Evolutionary conservation across 2,113 vertebrate genomes (phyloP).

Genomic region (Melanotaenia duboulayi): DNA sequence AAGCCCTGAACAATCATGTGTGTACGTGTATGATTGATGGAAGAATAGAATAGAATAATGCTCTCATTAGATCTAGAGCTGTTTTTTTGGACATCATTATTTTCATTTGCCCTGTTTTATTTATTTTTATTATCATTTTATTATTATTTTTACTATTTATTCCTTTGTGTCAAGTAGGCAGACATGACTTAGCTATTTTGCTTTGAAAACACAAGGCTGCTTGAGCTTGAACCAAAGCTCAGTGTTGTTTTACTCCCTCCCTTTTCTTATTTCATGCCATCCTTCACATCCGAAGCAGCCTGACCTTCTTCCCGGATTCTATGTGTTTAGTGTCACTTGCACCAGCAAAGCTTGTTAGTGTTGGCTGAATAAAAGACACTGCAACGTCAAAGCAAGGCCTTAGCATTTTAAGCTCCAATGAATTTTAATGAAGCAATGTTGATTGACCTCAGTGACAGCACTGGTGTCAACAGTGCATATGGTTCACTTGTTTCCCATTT

Average conservation of each 20-base stretch:
- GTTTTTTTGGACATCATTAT: conserved; percentile 16
- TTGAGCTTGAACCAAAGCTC: too few species aligned
- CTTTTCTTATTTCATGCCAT: neutral
- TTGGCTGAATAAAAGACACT: conserved; percentile 11
- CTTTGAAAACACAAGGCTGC: neutral
- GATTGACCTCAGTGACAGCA: conserved; percentile 1
- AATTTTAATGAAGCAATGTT: neutral
- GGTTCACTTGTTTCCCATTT: conserved; percentile 16
- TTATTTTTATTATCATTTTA: too few species aligned
- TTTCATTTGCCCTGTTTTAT: conserved; percentile 4
- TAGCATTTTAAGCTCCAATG: conserved; percentile 1
- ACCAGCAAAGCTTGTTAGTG: conserved; percentile 15
- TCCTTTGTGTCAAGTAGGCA: too few species aligned
- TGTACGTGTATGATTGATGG: neutral
- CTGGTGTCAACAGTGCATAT: neutral
- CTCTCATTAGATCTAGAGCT: conserved; percentile 22
- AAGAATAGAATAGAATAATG: neutral
- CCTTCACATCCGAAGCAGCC: neutral
- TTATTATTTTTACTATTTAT: neutral
- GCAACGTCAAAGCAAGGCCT: neutral
- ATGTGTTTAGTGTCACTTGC: conserved; percentile 1
- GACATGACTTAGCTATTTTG: neutral
- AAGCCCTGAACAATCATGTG: neutral
- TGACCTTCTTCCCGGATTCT: conserved; percentile 2
- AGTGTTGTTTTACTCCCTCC: neutral